Evolutionary conservation across 2,888 invertebrate species (phyloP).

Genomic region (Eucriotettix oculatus): DNA sequence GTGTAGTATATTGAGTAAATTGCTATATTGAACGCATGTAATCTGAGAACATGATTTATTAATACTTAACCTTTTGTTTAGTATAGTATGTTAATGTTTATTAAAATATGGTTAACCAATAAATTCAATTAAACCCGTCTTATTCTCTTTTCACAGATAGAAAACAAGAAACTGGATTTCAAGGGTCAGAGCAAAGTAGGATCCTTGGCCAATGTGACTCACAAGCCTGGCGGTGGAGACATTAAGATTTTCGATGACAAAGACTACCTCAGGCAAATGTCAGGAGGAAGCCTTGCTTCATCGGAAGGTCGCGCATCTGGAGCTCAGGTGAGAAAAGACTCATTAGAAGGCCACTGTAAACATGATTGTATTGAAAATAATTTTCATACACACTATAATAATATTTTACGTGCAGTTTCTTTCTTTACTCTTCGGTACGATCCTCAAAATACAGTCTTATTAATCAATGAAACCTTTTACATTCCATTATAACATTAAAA

Average conservation of each 20-base stretch:
- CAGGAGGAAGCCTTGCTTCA: conserved; percentile 14
- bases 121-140: too few relatives aligned
- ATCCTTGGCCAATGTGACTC: conserved; percentile 77
- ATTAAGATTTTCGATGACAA: conserved; percentile 89
- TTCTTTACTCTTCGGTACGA: too few relatives aligned
- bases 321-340: conserved; percentile 15
- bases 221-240: conserved; percentile 85
- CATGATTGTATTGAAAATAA: too few relatives aligned
- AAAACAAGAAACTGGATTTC: conserved; percentile 78
- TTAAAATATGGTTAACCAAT: not conserved
- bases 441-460: too few relatives aligned
- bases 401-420: too few relatives aligned
- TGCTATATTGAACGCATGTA: not conserved
- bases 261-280: conserved; percentile 67
- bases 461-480: too few relatives aligned
- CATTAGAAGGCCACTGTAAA: too few relatives aligned
- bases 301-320: conserved; percentile 19
- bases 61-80: not conserved
- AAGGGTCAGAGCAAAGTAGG: conserved; percentile 87
- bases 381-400: too few relatives aligned
- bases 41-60: not conserved
- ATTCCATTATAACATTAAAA: too few relatives aligned
- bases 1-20: too few relatives aligned
- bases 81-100: not conserved
- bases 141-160: conserved; percentile 41